Conservation (phyloP, 53 echinoderm and acorn worm genomes). For the Holothuria leucospilota region DNA sequence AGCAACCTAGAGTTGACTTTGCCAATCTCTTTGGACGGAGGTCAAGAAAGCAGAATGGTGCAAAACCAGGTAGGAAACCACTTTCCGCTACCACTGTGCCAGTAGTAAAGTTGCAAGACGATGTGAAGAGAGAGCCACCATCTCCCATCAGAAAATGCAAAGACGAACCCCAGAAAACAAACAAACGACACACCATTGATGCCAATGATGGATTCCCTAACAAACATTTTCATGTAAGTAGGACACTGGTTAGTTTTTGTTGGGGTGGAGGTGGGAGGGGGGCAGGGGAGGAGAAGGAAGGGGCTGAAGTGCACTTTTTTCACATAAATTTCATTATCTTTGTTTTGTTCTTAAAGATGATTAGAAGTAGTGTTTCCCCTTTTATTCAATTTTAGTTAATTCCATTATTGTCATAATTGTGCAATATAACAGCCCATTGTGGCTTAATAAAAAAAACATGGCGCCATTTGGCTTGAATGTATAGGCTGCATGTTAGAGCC, state of each 20-base stretch:
- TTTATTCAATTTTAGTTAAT: too few relatives aligned
- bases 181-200: constrained; percentile 1
- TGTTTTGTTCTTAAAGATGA: too few relatives aligned
- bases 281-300: neutral
- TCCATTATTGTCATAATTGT: too few relatives aligned
- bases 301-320: neutral
- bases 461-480: too few relatives aligned
- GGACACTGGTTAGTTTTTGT: neutral
- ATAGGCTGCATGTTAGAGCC: too few relatives aligned
- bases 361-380: too few relatives aligned
- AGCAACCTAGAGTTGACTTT: constrained; percentile 39
- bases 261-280: neutral
- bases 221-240: constrained; percentile 56
- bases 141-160: constrained; percentile 24
- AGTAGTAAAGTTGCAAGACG: constrained; percentile 11
- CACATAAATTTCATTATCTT: neutral
- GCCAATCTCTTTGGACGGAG: constrained; percentile 55
- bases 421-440: too few relatives aligned
- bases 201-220: constrained; percentile 40
- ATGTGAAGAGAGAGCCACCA: neutral
- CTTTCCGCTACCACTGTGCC: constrained; percentile 25
- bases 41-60: constrained; percentile 36
- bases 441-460: too few relatives aligned
- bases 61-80: constrained; percentile 49
- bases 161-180: neutral